A percentile compares a stretch with the other conserved stretches of the same genome.
These are phyloP conservation scores for Netelia virgata DNA, from an alignment of 2,888 invertebrate genomes.

Conservation along the genomic window DNA sequence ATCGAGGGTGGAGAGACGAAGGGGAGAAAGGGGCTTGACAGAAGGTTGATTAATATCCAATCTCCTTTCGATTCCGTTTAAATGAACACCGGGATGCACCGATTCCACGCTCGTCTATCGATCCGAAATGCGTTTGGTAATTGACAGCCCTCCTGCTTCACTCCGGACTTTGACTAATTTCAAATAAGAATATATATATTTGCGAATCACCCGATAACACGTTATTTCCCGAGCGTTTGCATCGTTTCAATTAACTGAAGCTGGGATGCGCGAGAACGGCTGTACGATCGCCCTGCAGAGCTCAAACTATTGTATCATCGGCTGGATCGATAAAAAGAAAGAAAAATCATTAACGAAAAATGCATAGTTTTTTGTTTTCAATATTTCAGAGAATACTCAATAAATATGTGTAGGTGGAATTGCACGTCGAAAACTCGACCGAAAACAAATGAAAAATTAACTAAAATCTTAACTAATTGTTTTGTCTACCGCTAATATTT, in stretches of 20 bases:
- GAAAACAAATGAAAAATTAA: too few species aligned
- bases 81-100: slow-evolving; percentile 44
- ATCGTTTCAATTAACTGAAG: background rate
- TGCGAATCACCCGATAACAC: background rate
- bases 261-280: background rate
- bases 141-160: slow-evolving; percentile 33
- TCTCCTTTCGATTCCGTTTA: slow-evolving; percentile 52
- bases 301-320: background rate
- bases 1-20: background rate
- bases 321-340: too few species aligned
- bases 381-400: too few species aligned
- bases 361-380: too few species aligned
- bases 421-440: too few species aligned
- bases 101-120: slow-evolving; percentile 38
- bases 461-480: too few species aligned
- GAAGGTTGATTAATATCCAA: slow-evolving; percentile 63
- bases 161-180: slow-evolving; percentile 34
- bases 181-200: slow-evolving; percentile 8
- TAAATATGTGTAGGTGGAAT: too few species aligned
- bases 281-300: background rate
- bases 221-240: background rate
- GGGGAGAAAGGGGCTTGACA: slow-evolving; percentile 32
- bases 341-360: too few species aligned
- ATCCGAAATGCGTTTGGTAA: slow-evolving; percentile 39
- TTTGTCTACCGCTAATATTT: too few species aligned